Conservation (phyloP, 1,140 invertebrate genomes). For the Semibalanus balanoides region DNA sequence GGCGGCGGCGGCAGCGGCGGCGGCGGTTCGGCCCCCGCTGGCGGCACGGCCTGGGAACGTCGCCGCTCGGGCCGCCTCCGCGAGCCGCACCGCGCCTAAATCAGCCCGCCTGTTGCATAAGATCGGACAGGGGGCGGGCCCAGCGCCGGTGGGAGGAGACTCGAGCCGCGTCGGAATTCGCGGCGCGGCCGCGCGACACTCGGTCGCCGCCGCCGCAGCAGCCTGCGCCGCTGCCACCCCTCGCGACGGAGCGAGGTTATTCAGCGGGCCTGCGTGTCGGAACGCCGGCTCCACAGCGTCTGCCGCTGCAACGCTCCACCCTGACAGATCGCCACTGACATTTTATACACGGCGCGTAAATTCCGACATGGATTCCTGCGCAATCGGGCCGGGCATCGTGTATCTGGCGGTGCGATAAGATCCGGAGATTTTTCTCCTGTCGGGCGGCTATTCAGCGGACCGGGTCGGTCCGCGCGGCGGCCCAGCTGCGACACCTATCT, state of each 20-base stretch:
- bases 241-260: too few relatives aligned
- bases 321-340: background rate
- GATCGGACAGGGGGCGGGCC: background rate
- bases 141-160: background rate
- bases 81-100: background rate
- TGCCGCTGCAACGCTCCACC: background rate
- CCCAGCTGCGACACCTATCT: background rate
- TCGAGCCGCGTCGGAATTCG: background rate
- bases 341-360: background rate
- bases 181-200: too few relatives aligned
- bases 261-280: too few relatives aligned
- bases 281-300: too few relatives aligned
- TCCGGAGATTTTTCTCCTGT: background rate
- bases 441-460: background rate
- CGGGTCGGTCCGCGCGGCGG: too few relatives aligned
- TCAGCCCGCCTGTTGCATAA: background rate
- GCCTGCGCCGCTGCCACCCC: too few relatives aligned
- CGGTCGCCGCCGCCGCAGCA: too few relatives aligned
- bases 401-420: background rate
- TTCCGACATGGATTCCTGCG: slow-evolving; percentile 1
- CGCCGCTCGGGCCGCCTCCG: too few relatives aligned
- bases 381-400: background rate
- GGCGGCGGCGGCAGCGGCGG: too few relatives aligned
- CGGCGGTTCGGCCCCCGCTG: too few relatives aligned
- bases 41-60: background rate